Conservation (phyloP, 30 jellyfish, hydroid and myxozoan genomes). For the Rhopilema esculentum region DNA sequence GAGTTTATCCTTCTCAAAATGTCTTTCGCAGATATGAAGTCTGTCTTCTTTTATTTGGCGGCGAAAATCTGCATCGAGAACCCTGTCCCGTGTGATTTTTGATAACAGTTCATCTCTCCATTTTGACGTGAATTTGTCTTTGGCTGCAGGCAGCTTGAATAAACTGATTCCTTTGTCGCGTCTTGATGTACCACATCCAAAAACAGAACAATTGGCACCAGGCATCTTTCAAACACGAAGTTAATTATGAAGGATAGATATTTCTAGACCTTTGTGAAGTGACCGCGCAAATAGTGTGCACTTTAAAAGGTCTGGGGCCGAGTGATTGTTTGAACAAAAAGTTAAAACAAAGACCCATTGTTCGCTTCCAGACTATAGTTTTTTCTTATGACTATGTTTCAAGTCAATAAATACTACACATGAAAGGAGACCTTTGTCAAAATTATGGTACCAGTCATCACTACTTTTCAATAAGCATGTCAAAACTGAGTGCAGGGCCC, state of each 20-base stretch:
- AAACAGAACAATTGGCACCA: conserved; percentile 80
- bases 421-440: too few species aligned
- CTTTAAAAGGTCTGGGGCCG: conserved; percentile 35
- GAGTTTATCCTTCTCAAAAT: conserved; percentile 28
- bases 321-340: not conserved
- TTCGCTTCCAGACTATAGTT: not conserved
- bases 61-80: conserved; percentile 40
- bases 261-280: not conserved
- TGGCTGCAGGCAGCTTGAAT: conserved; percentile 76
- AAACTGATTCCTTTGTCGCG: conserved; percentile 34
- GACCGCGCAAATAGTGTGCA: conserved; percentile 21
- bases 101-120: conserved; percentile 70
- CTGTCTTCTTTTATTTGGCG: conserved; percentile 46
- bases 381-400: not conserved
- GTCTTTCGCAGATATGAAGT: conserved; percentile 64
- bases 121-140: conserved; percentile 30
- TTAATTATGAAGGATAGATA: not conserved
- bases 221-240: conserved; percentile 59
- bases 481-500: conserved; percentile 66
- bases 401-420: not conserved
- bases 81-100: conserved; percentile 68
- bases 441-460: too few species aligned
- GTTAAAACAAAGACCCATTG: conserved; percentile 11
- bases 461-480: conserved; percentile 56
- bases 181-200: conserved; percentile 74